phyloP scores from a whole-genome alignment of 2,888 invertebrate genomes.

The Drosophila peninsularis region DNA sequence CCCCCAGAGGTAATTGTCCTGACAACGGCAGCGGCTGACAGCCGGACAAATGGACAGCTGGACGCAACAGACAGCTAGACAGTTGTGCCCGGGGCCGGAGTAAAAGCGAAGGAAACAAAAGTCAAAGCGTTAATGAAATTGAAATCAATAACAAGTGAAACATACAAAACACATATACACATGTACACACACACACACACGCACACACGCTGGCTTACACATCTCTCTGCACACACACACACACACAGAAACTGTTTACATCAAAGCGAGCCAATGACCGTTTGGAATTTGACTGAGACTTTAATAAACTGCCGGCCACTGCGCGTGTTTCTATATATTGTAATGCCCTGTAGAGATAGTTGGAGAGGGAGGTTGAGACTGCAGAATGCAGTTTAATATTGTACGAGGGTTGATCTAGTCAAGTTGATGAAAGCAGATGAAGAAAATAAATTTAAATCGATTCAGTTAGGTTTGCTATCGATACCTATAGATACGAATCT shows the following conservation, averaged over 20 bases:
- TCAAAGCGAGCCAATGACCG: conserved; percentile 29
- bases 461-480: not conserved
- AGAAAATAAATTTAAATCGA: not conserved
- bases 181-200: conserved; percentile 1
- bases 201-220: not conserved
- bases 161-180: conserved; percentile 1
- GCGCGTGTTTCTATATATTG: not conserved
- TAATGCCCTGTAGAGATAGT: not conserved
- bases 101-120: conserved; percentile 19
- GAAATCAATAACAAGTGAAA: conserved; percentile 64
- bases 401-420: not conserved
- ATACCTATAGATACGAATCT: not conserved
- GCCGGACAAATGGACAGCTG: conserved; percentile 18
- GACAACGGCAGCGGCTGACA: conserved; percentile 47
- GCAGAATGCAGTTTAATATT: not conserved
- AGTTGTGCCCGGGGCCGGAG: conserved; percentile 11
- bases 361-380: not conserved
- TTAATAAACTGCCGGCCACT: conserved; percentile 10
- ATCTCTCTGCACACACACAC: not conserved
- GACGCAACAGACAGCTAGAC: conserved; percentile 37
- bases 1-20: conserved; percentile 36
- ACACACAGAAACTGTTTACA: conserved; percentile 1
- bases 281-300: conserved; percentile 18
- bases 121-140: conserved; percentile 76
- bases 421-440: not conserved